Percentiles rank a stretch among this genome's conserved stretches.
These are phyloP conservation scores for Acropora tenuis DNA, from an alignment of 64 coral and sea anemone species.

Conservation along the genomic window DNA sequence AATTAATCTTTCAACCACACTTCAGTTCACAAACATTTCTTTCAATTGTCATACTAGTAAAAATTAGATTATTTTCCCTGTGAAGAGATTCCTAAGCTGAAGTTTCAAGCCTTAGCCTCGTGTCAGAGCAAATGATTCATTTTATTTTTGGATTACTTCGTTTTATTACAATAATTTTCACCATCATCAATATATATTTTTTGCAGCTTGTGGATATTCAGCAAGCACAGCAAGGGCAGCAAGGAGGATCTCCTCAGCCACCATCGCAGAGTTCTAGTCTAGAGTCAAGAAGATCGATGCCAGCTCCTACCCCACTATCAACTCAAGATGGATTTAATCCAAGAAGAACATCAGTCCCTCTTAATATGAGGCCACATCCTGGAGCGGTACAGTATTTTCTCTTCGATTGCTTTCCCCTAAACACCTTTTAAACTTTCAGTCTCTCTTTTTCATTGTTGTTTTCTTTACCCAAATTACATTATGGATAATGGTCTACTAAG, in stretches of 20 bases:
- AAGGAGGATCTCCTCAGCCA: not conserved
- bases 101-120: too few species aligned
- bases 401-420: not conserved
- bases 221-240: not conserved
- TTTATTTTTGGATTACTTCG: too few species aligned
- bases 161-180: not conserved
- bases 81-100: too few species aligned
- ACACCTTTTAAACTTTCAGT: not conserved
- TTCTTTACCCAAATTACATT: too few species aligned
- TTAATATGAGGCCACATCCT: slow-evolving; percentile 18
- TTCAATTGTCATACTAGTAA: too few species aligned
- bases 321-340: not conserved
- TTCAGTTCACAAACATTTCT: too few species aligned
- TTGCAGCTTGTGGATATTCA: slow-evolving; percentile 34
- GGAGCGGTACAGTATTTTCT: not conserved
- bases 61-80: too few species aligned
- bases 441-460: too few species aligned
- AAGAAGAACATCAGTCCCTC: slow-evolving; percentile 37
- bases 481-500: too few species aligned
- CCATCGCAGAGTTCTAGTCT: not conserved
- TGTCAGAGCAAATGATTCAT: too few species aligned
- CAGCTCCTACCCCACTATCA: not conserved
- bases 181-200: not conserved
- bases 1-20: too few species aligned
- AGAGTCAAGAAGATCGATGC: slow-evolving; percentile 37